Conservation (phyloP, 2,797 vertebrate species). For the Sebastes kiyomatsui region DNA sequence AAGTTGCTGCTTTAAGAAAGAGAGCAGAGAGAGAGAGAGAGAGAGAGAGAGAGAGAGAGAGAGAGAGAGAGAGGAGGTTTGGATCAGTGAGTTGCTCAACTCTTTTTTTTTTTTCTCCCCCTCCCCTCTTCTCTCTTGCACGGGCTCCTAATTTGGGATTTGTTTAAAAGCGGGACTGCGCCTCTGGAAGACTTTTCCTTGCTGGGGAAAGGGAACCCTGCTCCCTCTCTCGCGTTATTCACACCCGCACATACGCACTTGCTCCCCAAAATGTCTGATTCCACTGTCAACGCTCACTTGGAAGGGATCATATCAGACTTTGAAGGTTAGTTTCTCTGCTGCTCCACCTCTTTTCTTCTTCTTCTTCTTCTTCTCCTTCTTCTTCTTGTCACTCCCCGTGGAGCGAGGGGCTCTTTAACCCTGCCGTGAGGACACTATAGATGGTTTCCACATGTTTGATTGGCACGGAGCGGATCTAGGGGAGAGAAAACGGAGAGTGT, state of each 20-base stretch:
- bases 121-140: slow-evolving; percentile 50
- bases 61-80: slow-evolving; percentile 42
- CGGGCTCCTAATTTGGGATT: slow-evolving; percentile 87
- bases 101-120: slow-evolving; percentile 20
- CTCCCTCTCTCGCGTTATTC: slow-evolving; percentile 57
- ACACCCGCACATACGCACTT: slow-evolving; percentile 42
- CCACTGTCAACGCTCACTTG: slow-evolving; percentile 95
- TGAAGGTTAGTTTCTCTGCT: slow-evolving; percentile 89
- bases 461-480: slow-evolving; percentile 40
- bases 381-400: slow-evolving; percentile 6
- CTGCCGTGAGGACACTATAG: slow-evolving; percentile 70
- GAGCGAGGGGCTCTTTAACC: slow-evolving; percentile 55
- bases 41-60: slow-evolving; percentile 63
- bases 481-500: slow-evolving; percentile 41
- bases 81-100: slow-evolving; percentile 71
- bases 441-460: slow-evolving; percentile 76
- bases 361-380: slow-evolving; percentile 14
- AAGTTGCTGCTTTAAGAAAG: slow-evolving; percentile 76
- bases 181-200: slow-evolving; percentile 78
- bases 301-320: slow-evolving; percentile 99
- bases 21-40: slow-evolving; percentile 44
- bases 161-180: slow-evolving; percentile 82
- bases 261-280: slow-evolving; percentile 91
- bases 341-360: slow-evolving; percentile 19
- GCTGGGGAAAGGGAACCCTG: slow-evolving; percentile 79